These are phyloP conservation scores for Lepilemur ruficaudatus DNA, from an alignment of 2,797 vertebrate species.

Conservation along the genomic window DNA sequence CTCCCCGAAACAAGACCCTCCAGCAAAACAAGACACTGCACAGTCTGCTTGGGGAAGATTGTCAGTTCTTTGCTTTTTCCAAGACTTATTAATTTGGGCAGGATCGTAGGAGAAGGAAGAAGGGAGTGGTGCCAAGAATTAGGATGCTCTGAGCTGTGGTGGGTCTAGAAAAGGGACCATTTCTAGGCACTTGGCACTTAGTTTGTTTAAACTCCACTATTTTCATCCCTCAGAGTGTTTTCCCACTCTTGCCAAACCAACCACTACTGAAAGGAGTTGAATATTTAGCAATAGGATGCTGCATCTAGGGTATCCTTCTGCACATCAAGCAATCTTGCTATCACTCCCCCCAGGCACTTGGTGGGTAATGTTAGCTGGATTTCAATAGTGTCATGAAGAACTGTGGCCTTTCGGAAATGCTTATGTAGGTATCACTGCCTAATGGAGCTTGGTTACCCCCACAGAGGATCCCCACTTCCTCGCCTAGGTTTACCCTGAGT, in stretches of 20 bases:
- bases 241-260: background rate
- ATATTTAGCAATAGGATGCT: background rate
- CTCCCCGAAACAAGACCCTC: background rate
- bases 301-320: background rate
- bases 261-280: background rate
- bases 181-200: background rate
- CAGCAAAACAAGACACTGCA: background rate
- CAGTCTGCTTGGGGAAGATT: background rate
- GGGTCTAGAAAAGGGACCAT: background rate
- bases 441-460: background rate
- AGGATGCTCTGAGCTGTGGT: background rate
- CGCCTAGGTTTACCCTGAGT: background rate
- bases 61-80: conserved; percentile 1
- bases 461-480: background rate
- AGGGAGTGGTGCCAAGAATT: background rate
- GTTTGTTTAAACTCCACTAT: background rate
- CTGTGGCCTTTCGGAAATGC: background rate
- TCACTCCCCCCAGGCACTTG: background rate
- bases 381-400: conserved; percentile 19
- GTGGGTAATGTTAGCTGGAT: background rate
- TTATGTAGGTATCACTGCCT: background rate
- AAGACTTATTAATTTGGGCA: conserved; percentile 8
- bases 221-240: background rate
- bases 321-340: background rate
- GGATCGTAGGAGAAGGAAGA: background rate